Base-by-base conservation (phyloP, 2,888 invertebrate genomes). In the Rhingia rostrata region DNA sequence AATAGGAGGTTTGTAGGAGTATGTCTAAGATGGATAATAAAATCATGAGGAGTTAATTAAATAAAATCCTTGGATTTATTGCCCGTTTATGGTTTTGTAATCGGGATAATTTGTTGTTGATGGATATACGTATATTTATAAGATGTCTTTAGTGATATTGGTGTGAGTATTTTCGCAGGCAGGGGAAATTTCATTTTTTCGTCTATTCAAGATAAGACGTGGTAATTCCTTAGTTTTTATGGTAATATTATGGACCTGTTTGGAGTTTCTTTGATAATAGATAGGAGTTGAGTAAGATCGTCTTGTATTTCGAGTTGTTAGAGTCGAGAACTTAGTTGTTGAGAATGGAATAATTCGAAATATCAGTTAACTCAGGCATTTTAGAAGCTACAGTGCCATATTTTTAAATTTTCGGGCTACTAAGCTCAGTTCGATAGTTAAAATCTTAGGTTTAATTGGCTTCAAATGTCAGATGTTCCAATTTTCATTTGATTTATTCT, bases 1-100 rank as follows among this genome's bases (percentile, higher is more conserved):
- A 84, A 35, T 69, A 53, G 63, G 54, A 32, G 43, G 61, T 45
- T 58, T 37, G 60, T n/a, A 51, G 35, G 41, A n/a, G 61, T 49
- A 54, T 66, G 72, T 67, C 73, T 83, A 79, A 74, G 80, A 74
- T 70, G 80, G 69, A 74, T 80, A 84, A 84, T 84, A 84, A 84
- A 84, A 84, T 84, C 84, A 84, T 84, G 84, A 84, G 84, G 84
- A 84, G 84, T 84, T 84, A 84, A 84, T 84, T 84, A 84, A 84
- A 84, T 84, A 84, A 84, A 84, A 84, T 84, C 84, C 74, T 80
- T 64, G 74, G 75, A 84, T 84, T 84, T 84, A 84, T 84, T 84
- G 84, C 43, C 67, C 80, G 74, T 84, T 84, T 84, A 84, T 84
- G 80, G 84, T 84, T 84, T 84, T 84, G 84, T 84, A 84, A 84